These are phyloP conservation scores for Alfaro cultratus DNA, from an alignment of 2,797 vertebrate species.

Conservation along the genomic window DNA sequence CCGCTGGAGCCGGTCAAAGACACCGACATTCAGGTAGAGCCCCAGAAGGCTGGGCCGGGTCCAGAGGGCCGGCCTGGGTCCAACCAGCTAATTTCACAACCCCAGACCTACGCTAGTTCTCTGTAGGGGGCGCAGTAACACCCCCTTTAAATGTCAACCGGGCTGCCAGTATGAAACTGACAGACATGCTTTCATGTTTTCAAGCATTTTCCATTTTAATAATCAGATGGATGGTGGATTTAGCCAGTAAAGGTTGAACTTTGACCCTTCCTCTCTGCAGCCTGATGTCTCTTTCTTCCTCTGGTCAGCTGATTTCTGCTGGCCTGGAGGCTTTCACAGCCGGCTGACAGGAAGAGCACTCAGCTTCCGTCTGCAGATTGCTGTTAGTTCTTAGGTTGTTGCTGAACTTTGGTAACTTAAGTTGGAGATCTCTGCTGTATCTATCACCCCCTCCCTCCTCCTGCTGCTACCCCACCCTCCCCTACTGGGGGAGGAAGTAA, in stretches of 20 bases:
- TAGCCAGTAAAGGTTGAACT: background rate
- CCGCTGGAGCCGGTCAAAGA: slow-evolving; percentile 98
- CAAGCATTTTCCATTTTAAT: background rate
- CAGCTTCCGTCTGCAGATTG: slow-evolving; percentile 39
- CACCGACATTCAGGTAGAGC: slow-evolving; percentile 94
- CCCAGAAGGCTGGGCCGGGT: too few species aligned
- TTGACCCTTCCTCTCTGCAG: background rate
- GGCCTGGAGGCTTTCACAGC: slow-evolving; percentile 37
- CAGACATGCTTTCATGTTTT: background rate
- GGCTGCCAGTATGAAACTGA: background rate
- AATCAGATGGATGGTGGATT: background rate
- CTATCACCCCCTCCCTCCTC: too few species aligned
- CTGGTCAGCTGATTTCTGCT: slow-evolving; percentile 37
- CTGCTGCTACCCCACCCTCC: too few species aligned
- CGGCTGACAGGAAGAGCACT: slow-evolving; percentile 67
- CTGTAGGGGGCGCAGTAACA: too few species aligned
- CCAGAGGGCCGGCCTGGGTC: too few species aligned
- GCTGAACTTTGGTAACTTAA: too few species aligned
- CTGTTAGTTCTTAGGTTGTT: too few species aligned
- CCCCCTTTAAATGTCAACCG: too few species aligned
- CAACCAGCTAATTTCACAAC: background rate
- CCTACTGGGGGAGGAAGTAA: too few species aligned
- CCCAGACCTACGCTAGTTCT: background rate
- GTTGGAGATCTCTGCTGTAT: too few species aligned
- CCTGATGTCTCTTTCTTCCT: slow-evolving; percentile 6